phyloP scores from a whole-genome alignment of 2,888 invertebrate species.

The Zelleria hepariella region DNA sequence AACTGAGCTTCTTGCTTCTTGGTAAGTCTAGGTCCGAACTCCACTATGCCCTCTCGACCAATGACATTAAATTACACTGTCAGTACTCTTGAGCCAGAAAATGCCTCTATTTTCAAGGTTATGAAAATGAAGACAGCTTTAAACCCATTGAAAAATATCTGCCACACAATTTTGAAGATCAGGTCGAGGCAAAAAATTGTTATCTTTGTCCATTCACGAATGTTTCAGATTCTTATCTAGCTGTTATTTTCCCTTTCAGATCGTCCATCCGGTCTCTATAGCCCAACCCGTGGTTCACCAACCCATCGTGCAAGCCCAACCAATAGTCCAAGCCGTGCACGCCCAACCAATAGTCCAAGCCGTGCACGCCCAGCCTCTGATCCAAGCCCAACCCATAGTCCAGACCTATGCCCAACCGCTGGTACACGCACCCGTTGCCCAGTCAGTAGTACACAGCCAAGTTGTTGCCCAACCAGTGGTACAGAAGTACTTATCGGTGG shows the following conservation, averaged over 20 bases:
- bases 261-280: conserved; percentile 21
- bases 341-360: conserved; percentile 15
- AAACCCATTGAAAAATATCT: too few species aligned
- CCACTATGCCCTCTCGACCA: too few species aligned
- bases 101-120: too few species aligned
- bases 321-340: conserved; percentile 30
- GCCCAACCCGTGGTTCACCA: conserved; percentile 39
- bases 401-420: conserved; percentile 32
- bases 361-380: conserved; percentile 19
- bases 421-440: conserved; percentile 15
- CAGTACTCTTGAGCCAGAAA: too few species aligned
- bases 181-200: too few species aligned
- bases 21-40: too few species aligned
- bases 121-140: too few species aligned
- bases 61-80: too few species aligned
- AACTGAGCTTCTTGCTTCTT: too few species aligned
- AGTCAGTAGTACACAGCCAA: background rate
- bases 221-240: too few species aligned
- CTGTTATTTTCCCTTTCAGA: conserved; percentile 16
- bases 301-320: conserved; percentile 27
- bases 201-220: too few species aligned
- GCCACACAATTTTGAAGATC: too few species aligned
- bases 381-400: conserved; percentile 36
- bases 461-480: background rate
- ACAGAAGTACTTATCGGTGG: conserved; percentile 9